Evolutionary conservation across 2,113 vertebrate species (phyloP), one percentile per base, ranked within the genome.

Genomic region (Phycodurus eques): DNA sequence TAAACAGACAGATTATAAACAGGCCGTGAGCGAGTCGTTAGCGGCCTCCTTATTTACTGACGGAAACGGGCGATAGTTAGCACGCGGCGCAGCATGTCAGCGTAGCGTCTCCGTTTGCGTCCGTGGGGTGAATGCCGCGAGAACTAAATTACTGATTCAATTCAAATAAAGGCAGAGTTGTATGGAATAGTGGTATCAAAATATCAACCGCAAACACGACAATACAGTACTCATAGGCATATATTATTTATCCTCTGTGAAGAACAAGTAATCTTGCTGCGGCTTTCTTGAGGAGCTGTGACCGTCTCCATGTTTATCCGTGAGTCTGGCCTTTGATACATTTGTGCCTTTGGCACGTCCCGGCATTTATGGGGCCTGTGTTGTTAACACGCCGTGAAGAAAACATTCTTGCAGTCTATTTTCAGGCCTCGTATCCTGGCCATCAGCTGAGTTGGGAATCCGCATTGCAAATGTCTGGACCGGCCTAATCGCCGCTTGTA

Each of bases 401-500:
- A 33, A 3, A 33, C 6, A 22, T 61, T 27, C 71, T 49, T 64
- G 70, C 51, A 10, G 27, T 79, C 67, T 62, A 60, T 72, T 81
- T 65, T 59, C 60, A 27, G 57, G 67, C 54, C 75, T 72, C 80
- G 85, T 87, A 81, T 72, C 2, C 14, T 56, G 42, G 47, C 39
- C 53, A 86, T 87, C 85, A 78, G 80, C 83, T 78, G 77, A 80
- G 74, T 72, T 12, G 49, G 63, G 75, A 86, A 68, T 66, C 49
- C 70, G 70, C 49, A 8, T 69, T 71, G 77, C 70, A 81, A 73
- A 87, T 87, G 80, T 90, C 57, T 20, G 9, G 61, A 42, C 57
- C 11, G n/a, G 78, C 82, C 75, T 81, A 85, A 85, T 84, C 81
- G 76, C 81, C 65, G 65, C 70, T 81, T 85, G 86, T 75, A 72